Evolutionary conservation across 2,888 invertebrate genomes (phyloP), one percentile per base, ranked within the genome.

Genomic region (Agrotis ipsilon): DNA sequence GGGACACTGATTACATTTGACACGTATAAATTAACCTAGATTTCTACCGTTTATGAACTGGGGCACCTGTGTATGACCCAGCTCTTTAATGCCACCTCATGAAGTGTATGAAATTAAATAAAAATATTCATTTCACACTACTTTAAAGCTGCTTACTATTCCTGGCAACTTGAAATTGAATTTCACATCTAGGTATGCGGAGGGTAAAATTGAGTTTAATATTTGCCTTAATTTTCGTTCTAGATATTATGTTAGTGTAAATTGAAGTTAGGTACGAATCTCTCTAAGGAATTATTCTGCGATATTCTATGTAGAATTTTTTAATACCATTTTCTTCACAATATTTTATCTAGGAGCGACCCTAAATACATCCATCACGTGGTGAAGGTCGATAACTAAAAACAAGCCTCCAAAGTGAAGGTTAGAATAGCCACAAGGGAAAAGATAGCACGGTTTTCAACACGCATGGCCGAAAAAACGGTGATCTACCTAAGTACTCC

Each of bases 111-210:
- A 52, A 51, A 62, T 73, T 45, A 19, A 72, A 76, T 51, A 75
- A 75, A 49, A 62, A 72, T 74, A 69, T 82, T 80, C 78, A 86
- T 83, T 84, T 82, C 61, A 82, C 72, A 71, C 75, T 72, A 81
- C 72, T 77, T 76, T 72, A 62, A 77, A 69, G 43, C 59, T 55
- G 54, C 24, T 60, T 69, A 69, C 32, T 32, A 72, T 78, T 80
- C 75, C 73, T 75, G 32, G 60, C 69, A 68, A 76, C 64, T 63
- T 67, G 27, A 67, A 81, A 76, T 76, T 72, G 32, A 78, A 80
- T 81, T 74, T 76, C 51, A 57, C 60, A 57, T 75, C 45, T 74
- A 52, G 13, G 5, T 27, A 52, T 51, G 39, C 52, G 45, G 14
- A 57, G 46, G 55, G 62, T 66, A 54, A 80, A 86, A 82, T 83